phyloP scores from a whole-genome alignment of 2,797 vertebrate species.

The Chelidonichthys spinosus region DNA sequence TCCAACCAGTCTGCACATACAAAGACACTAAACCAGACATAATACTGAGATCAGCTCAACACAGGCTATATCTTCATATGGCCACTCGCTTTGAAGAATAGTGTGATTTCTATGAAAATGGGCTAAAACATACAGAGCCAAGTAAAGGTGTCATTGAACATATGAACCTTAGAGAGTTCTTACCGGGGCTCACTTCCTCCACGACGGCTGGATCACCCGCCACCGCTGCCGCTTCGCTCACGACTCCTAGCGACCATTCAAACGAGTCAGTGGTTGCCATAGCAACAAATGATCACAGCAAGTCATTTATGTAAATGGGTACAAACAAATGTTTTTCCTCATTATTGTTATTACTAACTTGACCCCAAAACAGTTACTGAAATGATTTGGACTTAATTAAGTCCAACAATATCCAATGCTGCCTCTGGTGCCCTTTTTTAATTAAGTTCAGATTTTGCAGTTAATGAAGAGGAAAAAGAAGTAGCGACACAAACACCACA shows the following conservation, averaged over 20 bases:
- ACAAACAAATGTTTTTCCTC: background rate
- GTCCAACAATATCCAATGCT: background rate
- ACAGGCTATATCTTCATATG: too few relatives aligned
- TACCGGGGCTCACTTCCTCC: slow-evolving; percentile 36
- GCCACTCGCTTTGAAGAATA: background rate
- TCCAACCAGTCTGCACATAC: background rate
- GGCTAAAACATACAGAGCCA: background rate
- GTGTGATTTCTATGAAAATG: background rate
- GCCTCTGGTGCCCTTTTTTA: background rate
- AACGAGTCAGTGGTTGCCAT: slow-evolving; percentile 16
- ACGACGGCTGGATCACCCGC: background rate
- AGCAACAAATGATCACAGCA: slow-evolving; percentile 6
- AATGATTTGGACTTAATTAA: background rate
- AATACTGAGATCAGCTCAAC: background rate
- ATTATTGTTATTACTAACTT: background rate
- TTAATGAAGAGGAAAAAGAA: background rate
- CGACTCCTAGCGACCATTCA: slow-evolving; percentile 30
- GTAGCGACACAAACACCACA: background rate
- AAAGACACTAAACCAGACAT: slow-evolving; percentile 7
- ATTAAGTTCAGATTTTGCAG: background rate
- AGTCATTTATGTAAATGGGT: background rate
- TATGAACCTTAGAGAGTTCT: slow-evolving; percentile 31
- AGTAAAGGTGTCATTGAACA: too few relatives aligned
- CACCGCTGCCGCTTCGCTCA: background rate
- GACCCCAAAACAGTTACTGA: background rate